Evolutionary conservation across 2,888 invertebrate species (phyloP), one percentile per base, ranked within the genome.

Genomic region (Tetrapedia diversipes): DNA sequence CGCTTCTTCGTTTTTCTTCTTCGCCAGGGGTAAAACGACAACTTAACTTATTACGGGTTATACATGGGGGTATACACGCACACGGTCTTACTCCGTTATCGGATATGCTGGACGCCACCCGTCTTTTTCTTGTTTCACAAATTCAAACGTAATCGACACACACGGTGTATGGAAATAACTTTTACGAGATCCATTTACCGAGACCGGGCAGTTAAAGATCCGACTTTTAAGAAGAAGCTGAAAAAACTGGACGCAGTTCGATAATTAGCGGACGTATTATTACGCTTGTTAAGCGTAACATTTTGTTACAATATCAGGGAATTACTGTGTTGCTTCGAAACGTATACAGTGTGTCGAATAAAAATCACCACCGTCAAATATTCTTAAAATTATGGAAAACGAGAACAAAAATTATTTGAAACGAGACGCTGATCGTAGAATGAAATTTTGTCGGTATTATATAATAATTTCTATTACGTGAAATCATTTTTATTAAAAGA

Each of bases 41-140:
- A 75, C 75, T 71, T 63, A 81, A 79, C 59, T 73, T 69, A 61
- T 79, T 67, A 73, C 51, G 43, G 64, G 59, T 73, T 71, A n/a
- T n/a, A n/a, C n/a, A n/a, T n/a, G n/a, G n/a, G n/a, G n/a, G n/a
- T n/a, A n/a, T n/a, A 66, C 22, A 65, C 34, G 63, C 24, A n/a
- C 54, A 43, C 49, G 37, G 45, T 73, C 67, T 45, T 60, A 49
- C 64, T 29, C 27, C 67, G 73, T 74, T 45, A 59, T 54, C 60
- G 22, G 22, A 63, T 27, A n/a, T n/a, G 56, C 24, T 45, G 19
- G 19, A 19, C 22, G 14, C 27, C 49, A 27, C 16, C 16, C 10
- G 8, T 10, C 4, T 16, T 16, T n/a, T 27, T 16, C 16, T 16
- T 16, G 16, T 51, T 27, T n/a, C 2, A 10, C 27, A 16, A 27